Conservation (phyloP, 2,797 vertebrate species). For the Lates japonicus region DNA sequence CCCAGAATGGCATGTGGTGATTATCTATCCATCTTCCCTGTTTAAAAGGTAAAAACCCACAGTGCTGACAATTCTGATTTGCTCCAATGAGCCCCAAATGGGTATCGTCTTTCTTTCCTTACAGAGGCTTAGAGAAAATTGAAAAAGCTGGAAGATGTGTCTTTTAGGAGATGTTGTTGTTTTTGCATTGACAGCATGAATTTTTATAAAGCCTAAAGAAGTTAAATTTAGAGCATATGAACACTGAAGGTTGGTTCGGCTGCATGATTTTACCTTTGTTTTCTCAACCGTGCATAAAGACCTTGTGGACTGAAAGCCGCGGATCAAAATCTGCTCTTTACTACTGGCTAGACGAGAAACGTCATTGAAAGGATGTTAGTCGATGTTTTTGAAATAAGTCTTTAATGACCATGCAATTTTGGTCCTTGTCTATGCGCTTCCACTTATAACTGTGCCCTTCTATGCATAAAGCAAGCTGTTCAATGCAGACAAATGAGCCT, state of each 20-base stretch:
- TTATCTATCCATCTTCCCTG: conserved; percentile 87
- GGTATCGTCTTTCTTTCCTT: conserved; percentile 69
- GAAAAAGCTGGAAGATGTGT: conserved; percentile 40
- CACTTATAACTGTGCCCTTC: conserved; percentile 45
- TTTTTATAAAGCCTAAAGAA: conserved; percentile 67
- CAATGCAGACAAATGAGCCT: conserved; percentile 53
- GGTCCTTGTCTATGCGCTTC: conserved; percentile 50
- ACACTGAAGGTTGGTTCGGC: conserved; percentile 35
- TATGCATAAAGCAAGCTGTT: conserved; percentile 50
- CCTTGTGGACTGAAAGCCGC: conserved; percentile 26
- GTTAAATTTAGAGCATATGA: conserved; percentile 34
- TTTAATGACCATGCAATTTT: conserved; percentile 58
- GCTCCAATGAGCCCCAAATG: conserved; percentile 81
- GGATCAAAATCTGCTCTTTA: conserved; percentile 25
- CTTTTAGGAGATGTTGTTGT: conserved; percentile 62
- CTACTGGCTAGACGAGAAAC: conserved; percentile 11
- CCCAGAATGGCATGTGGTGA: conserved; percentile 85
- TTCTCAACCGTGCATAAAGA: conserved; percentile 43
- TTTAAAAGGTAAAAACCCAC: conserved; percentile 85
- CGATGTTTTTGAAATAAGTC: conserved; percentile 48
- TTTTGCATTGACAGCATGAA: conserved; percentile 68
- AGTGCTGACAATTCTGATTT: conserved; percentile 85
- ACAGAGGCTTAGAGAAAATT: conserved; percentile 50
- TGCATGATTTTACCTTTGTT: conserved; percentile 63
- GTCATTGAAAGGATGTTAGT: conserved; percentile 55